Conservation (phyloP, 2,797 vertebrate genomes). For the Amniataba percoides region DNA sequence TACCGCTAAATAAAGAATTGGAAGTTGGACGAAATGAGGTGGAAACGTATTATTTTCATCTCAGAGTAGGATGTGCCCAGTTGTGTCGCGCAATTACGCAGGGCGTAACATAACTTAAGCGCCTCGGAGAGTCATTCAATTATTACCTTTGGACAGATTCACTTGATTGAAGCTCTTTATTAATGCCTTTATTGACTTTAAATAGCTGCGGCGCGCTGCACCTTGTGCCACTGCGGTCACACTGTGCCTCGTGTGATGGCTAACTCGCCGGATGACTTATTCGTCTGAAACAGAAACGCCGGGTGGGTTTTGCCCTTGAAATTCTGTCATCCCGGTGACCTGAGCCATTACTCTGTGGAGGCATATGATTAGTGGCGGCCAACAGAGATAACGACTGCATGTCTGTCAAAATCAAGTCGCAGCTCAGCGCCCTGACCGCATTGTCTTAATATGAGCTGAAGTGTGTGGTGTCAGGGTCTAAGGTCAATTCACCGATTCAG, state of each 20-base stretch:
- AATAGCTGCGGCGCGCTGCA: slow-evolving; percentile 33
- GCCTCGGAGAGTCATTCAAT: slow-evolving; percentile 21
- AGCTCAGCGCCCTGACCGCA: slow-evolving; percentile 61
- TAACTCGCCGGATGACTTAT: slow-evolving; percentile 35
- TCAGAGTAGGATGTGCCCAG: slow-evolving; percentile 19
- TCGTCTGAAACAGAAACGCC: slow-evolving; percentile 57
- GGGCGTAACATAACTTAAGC: slow-evolving; percentile 18
- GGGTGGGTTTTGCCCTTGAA: slow-evolving; percentile 71
- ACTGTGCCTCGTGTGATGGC: slow-evolving; percentile 17
- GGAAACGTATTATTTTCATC: slow-evolving; percentile 33
- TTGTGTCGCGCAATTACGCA: slow-evolving; percentile 25
- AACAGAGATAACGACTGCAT: slow-evolving; percentile 77
- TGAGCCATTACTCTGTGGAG: slow-evolving; percentile 60
- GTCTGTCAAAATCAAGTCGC: slow-evolving; percentile 82
- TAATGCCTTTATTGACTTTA: slow-evolving; percentile 51
- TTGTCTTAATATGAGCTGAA: slow-evolving; percentile 81
- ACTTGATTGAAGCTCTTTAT: slow-evolving; percentile 39
- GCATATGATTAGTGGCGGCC: slow-evolving; percentile 74
- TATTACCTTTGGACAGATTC: slow-evolving; percentile 24
- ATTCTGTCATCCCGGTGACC: slow-evolving; percentile 69
- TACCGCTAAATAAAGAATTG: slow-evolving; percentile 41
- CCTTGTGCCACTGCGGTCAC: slow-evolving; percentile 32
- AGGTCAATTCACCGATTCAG: slow-evolving; percentile 80
- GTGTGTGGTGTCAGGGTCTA: slow-evolving; percentile 76
- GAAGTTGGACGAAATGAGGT: slow-evolving; percentile 29